Evolutionary conservation across 2,888 invertebrate species (phyloP), one percentile per base, ranked within the genome.

Genomic region (Himalopsyche tibetana): DNA sequence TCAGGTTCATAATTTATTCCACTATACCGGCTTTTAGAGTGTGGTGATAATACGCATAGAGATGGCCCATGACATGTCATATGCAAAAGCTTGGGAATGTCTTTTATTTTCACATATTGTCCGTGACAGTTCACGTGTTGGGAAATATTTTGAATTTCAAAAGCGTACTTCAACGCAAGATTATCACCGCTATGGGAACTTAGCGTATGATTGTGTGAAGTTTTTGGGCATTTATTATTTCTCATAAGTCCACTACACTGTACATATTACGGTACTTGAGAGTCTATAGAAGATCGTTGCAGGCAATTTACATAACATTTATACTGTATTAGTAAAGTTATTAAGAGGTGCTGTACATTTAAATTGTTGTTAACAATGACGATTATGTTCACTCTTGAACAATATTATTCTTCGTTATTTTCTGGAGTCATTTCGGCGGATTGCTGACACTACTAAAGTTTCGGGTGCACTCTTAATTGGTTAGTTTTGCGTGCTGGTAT

Each of bases 71-170:
- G 74, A 36, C 74, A 36, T 74, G 74, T 74, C 74, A 74, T 74
- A 74, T 74, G 74, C 74, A 74, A 74, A 74, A 74, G 74, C 74
- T 74, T 74, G 74, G 74, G 74, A 74, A 74, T 36, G 36, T 74
- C 36, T 74, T 74, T 74, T 74, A 36, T 74, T 36, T 74, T 74
- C 36, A 36, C 74, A 36, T 74, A 74, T 74, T 74, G 51, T 51
- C 74, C 28, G 19, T 74, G 74, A 74, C 74, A 74, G 74, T 36
- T 74, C 36, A 36, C 74, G 74, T 74, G 74, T 74, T 74, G 74
- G 74, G 74, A 74, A 74, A 74, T 74, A 28, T 15, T 74, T 74
- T 74, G 15, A 38, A 74, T 74, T 74, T 74, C 12, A 74, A 74
- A 74, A 74, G 74, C 38, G 36, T 74, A 74, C 74, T 74, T 38